phyloP scores from a whole-genome alignment of 2,888 invertebrate species.

The Amblyjoppa fuscipennis region DNA sequence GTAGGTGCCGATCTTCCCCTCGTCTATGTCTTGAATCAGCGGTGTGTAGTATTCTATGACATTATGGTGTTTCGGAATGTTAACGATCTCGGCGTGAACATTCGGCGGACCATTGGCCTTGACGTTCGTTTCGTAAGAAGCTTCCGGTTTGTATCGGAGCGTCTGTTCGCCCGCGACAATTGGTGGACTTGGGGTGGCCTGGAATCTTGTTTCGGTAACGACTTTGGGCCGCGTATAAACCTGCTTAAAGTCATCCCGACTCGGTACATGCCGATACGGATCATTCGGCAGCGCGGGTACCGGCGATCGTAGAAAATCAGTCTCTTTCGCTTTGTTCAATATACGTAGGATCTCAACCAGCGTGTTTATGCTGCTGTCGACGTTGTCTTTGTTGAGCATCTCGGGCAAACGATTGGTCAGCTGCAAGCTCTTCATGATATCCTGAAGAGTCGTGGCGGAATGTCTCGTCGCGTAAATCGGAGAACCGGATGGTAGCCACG shows the following conservation, averaged over 20 bases:
- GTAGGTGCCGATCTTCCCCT: constrained; percentile 1
- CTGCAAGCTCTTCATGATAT: constrained; percentile 91
- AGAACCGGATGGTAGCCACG: constrained; percentile 10
- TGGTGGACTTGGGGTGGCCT: constrained; percentile 76
- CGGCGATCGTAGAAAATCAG: constrained; percentile 78
- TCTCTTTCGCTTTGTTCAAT: constrained; percentile 86
- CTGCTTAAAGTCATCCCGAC: constrained; percentile 60
- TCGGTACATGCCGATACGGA: constrained; percentile 39
- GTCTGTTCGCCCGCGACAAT: constrained; percentile 53
- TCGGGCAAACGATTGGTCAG: constrained; percentile 92
- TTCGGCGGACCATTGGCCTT: constrained; percentile 55
- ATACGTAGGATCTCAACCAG: constrained; percentile 91
- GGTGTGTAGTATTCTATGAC: constrained; percentile 79
- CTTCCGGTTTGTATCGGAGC: constrained; percentile 40
- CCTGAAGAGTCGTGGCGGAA: constrained; percentile 85
- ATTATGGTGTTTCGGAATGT: constrained; percentile 72
- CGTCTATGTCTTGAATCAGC: constrained; percentile 75
- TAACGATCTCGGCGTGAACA: constrained; percentile 58
- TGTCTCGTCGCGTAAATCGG: constrained; percentile 73
- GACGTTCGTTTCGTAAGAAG: constrained; percentile 67
- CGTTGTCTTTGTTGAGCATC: constrained; percentile 91
- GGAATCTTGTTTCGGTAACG: constrained; percentile 80
- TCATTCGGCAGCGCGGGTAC: neutral
- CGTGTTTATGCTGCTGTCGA: constrained; percentile 92
- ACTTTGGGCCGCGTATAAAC: constrained; percentile 77